Evolutionary conservation across 1,140 invertebrate species (phyloP).

Genomic region (Subanguina moxae): DNA sequence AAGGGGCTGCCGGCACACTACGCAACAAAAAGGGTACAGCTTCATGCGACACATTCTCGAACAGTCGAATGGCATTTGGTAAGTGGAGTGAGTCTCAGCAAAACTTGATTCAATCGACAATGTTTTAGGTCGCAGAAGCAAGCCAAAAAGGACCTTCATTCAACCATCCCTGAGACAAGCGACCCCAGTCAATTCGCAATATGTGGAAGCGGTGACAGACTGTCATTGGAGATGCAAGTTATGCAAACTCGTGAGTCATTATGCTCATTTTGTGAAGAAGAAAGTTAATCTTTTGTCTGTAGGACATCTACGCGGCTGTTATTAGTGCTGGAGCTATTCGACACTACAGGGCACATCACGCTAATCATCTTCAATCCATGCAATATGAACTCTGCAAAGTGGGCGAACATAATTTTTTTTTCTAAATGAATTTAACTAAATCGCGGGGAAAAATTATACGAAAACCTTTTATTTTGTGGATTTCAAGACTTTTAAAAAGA

Average conservation of each 20-base stretch:
- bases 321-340: slow-evolving; percentile 54
- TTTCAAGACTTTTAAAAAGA: too few species aligned
- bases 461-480: too few species aligned
- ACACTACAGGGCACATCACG: slow-evolving; percentile 43
- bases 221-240: slow-evolving; percentile 53
- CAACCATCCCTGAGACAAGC: slow-evolving; percentile 52
- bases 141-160: slow-evolving; percentile 52
- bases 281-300: too few species aligned
- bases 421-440: too few species aligned
- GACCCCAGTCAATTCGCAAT: slow-evolving; percentile 43
- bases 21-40: slow-evolving; percentile 8
- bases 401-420: neutral
- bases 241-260: slow-evolving; percentile 15
- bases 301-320: slow-evolving; percentile 51
- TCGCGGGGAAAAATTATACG: too few species aligned
- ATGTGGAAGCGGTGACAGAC: slow-evolving; percentile 42
- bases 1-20: neutral
- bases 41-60: slow-evolving; percentile 44
- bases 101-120: neutral
- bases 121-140: slow-evolving; percentile 43
- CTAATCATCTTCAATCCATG: slow-evolving; percentile 33
- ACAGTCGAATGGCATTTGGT: slow-evolving; percentile 56
- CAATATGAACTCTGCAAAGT: slow-evolving; percentile 39
- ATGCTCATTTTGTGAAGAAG: neutral
- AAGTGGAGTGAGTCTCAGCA: neutral